These are phyloP conservation scores for Catharus bicknelli DNA, from an alignment of 2,113 vertebrate genomes.

Conservation along the genomic window DNA sequence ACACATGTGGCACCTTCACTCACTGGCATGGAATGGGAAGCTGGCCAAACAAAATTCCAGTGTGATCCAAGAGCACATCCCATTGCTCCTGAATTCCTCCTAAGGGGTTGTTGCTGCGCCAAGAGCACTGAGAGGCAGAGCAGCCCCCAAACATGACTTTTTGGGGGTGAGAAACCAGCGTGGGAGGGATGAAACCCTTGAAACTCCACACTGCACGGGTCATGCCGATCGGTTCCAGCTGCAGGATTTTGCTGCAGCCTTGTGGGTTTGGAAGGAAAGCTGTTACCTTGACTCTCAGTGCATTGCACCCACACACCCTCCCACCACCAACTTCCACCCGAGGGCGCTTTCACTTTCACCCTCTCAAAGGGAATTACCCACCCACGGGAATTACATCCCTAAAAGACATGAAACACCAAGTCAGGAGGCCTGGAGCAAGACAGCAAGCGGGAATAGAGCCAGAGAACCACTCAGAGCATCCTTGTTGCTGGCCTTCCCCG, in stretches of 20 bases:
- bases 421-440: not conserved
- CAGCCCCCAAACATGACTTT: not conserved
- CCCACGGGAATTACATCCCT: not conserved
- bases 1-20: fast-evolving
- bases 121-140: not conserved
- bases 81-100: not conserved
- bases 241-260: not conserved
- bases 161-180: fast-evolving
- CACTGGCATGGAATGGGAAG: fast-evolving
- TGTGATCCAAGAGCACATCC: not conserved
- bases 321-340: not conserved
- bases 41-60: not conserved
- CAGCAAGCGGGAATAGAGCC: fast-evolving
- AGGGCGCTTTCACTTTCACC: not conserved
- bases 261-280: not conserved
- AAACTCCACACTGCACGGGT: not conserved
- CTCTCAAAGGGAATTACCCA: not conserved
- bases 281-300: not conserved
- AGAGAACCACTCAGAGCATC: not conserved
- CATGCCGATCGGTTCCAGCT: fast-evolving
- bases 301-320: not conserved
- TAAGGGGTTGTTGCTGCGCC: fast-evolving
- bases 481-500: fast-evolving
- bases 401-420: not conserved
- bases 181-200: not conserved